Base-by-base conservation (phyloP, 2,113 vertebrate species). In the Neotoma lepida region DNA sequence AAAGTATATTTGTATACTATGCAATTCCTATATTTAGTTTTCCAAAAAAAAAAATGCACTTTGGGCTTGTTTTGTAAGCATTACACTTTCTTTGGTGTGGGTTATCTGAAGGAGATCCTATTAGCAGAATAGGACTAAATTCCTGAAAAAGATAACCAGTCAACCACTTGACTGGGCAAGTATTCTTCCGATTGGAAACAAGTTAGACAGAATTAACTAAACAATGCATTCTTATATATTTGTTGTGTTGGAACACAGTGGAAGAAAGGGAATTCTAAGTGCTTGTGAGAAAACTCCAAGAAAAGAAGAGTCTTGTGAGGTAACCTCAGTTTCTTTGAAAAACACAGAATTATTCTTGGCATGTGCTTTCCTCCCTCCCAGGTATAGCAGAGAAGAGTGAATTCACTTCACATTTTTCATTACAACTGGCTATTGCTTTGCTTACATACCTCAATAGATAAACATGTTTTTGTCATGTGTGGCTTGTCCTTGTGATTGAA, bases 51-150 rank as follows among this genome's bases (percentile, higher is more conserved):
- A 71, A 81, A 3, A n/a, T 85, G 17, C 26, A 71, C 30, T 73
- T 88, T 86, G 4, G 51, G 2, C 28, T 89, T 93, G 30, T 44
- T 92, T 94, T 93, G 61, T 41, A 89, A 89, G 54, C 77, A 9
- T 70, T 88, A 24, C 56, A n/a, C 61, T 91, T 89, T 6, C 82
- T 89, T 41, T 51, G 9, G 20, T 71, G 26, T 30, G 35, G 4
- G 1, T 93, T 95, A 54, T 82, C 1, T 66, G 58, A 82, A 74
- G 8, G 4, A 90, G n/a, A 78, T 39, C 1, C 20, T 82, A 33
- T 4, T 10, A 22, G 44, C n/a, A 92, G 26, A 88, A 58, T 6
- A 92, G 54, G 58, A 88, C 41, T 6, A 94, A 63, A 6, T 84
- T 82, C 20, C n/a, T 87, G 6, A 28, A 89, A 92, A 89, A 46